Base-by-base conservation (phyloP, 2,113 vertebrate species). In the Caranx ignobilis region DNA sequence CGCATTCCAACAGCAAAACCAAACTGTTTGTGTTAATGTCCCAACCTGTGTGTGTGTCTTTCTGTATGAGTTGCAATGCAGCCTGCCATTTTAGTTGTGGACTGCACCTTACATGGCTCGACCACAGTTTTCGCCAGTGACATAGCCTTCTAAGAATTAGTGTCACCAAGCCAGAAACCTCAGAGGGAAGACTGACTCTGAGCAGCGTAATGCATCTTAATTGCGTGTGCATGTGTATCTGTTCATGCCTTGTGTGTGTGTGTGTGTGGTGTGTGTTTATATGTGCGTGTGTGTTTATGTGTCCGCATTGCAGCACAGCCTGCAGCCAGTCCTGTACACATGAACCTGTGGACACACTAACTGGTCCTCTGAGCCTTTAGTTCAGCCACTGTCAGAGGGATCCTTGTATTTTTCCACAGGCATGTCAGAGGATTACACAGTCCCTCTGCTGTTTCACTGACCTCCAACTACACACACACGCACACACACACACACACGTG, bases 341-440 rank as follows among this genome's bases (percentile, higher is more conserved):
- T 43, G 68, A 75, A 83, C 74, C 84, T 84, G 85, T 71, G 59
- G 84, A 83, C 77, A 83, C 82, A 79, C 88, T 83, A 87, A 90
- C 89, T 59, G 87, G 69, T 83, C 89, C 69, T 89, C 82, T 80
- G 82, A 87, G 82, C 71, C 81, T 82, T 77, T 52, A 72, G 83
- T 85, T 82, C 83, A 87, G 85, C 83, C 84, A 83, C 81, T 89
- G 84, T 92, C 87, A 84, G 89, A 92, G 86, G 90, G 85, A 88
- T 87, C 81, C 89, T 91, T 93, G 90, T 93, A 88, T 91, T 93
- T 94, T 91, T 94, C 92, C 92, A 93, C 72, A 85, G 86, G 87
- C 87, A 88, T 92, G 87, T 93, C 89, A 87, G 83, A 91, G 90
- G 90, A 93, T 91, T 92, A 92, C 93, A 92, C 86, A 89, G 89